A percentile compares a stretch with the other conserved stretches of the same genome.
These are phyloP conservation scores for Neomorphus geoffroyi DNA, from an alignment of 2,797 vertebrate species.

Conservation along the genomic window DNA sequence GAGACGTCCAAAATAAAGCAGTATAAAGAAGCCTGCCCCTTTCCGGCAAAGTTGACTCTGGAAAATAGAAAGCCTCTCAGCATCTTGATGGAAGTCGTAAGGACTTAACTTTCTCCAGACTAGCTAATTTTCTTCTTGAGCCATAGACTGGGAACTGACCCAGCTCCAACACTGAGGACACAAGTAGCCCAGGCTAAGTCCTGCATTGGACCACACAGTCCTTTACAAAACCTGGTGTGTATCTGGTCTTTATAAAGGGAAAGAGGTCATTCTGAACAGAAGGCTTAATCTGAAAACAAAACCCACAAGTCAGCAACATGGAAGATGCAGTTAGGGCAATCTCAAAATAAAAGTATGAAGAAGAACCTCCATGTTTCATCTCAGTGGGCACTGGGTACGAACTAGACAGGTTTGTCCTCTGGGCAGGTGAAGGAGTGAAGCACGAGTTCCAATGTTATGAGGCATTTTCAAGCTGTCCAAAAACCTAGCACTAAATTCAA, in stretches of 20 bases:
- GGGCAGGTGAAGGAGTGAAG: not conserved
- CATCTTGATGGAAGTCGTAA: not conserved
- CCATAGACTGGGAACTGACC: not conserved
- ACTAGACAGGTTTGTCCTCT: not conserved
- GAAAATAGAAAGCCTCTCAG: not conserved
- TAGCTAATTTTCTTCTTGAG: not conserved
- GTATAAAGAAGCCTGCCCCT: not conserved
- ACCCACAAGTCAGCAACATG: not conserved
- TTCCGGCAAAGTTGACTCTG: not conserved
- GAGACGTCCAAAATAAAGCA: not conserved
- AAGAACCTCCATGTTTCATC: not conserved
- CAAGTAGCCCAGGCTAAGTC: not conserved
- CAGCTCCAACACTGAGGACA: not conserved
- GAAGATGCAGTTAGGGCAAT: not conserved
- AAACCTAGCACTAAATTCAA: slow-evolving; percentile 14
- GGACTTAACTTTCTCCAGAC: not conserved
- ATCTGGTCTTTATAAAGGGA: not conserved
- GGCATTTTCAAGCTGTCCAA: slow-evolving; percentile 17
- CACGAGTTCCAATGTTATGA: not conserved
- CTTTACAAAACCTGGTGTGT: not conserved
- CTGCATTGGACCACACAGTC: not conserved
- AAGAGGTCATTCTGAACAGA: not conserved
- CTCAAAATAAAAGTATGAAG: not conserved
- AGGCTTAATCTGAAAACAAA: not conserved
- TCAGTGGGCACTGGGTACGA: not conserved